Evolutionary conservation across 2,113 vertebrate species (phyloP).

Genomic region (Trachemys scripta): DNA sequence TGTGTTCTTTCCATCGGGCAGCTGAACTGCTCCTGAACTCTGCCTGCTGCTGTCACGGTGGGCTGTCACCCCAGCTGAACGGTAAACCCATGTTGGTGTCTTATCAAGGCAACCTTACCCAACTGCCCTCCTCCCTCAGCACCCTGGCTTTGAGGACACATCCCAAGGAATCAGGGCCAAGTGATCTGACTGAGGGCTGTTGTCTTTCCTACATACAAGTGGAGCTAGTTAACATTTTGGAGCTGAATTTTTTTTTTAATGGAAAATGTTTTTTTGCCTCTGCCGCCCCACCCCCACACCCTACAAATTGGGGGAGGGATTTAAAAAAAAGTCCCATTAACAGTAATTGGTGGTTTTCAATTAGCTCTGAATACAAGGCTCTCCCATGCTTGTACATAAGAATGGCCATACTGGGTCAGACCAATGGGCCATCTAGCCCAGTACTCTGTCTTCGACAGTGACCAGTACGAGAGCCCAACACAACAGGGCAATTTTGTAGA

Average conservation of each 20-base stretch:
- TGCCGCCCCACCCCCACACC: too few species aligned
- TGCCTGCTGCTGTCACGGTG: background rate
- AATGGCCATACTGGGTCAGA: too few species aligned
- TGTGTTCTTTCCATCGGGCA: background rate
- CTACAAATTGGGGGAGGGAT: too few species aligned
- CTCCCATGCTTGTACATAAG: background rate
- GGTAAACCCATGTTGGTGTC: background rate
- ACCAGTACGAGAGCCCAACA: too few species aligned
- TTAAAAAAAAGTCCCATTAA: background rate
- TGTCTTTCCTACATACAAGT: background rate
- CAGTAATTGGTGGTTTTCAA: background rate
- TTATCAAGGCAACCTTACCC: background rate
- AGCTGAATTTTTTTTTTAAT: background rate
- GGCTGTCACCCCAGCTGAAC: background rate
- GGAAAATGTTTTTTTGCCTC: too few species aligned
- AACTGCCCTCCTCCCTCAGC: background rate
- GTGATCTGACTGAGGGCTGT: background rate
- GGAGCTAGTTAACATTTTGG: background rate
- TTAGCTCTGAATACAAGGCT: background rate
- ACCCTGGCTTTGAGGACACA: background rate
- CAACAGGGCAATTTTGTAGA: too few species aligned
- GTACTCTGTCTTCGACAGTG: too few species aligned
- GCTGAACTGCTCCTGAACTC: background rate
- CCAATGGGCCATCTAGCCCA: too few species aligned
- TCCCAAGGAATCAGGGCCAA: background rate